Evolutionary conservation across 2,888 invertebrate genomes (phyloP).

Genomic region (Polydrusus tereticollis): DNA sequence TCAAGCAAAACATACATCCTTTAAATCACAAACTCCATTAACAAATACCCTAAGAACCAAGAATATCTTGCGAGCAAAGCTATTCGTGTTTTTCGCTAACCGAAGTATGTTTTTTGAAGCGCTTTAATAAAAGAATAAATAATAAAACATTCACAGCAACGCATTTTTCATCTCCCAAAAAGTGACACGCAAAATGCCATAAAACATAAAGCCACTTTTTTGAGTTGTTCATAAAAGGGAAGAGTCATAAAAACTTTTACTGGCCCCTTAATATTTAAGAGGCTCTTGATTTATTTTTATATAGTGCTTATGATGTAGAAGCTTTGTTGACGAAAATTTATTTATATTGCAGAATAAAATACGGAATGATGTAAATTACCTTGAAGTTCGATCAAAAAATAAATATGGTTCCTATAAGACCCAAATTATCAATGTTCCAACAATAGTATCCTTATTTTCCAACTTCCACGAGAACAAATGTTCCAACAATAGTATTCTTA

Average conservation of each 20-base stretch:
- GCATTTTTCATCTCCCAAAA: background rate
- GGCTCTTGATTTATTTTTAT: conserved; percentile 9
- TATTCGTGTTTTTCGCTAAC: too few species aligned
- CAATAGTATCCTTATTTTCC: too few species aligned
- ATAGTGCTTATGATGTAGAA: conserved; percentile 11
- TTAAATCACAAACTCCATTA: too few species aligned
- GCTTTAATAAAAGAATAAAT: conserved; percentile 1
- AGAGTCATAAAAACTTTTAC: conserved; percentile 6
- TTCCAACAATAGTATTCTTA: too few species aligned
- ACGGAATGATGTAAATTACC: background rate
- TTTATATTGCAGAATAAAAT: background rate
- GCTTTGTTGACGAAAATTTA: background rate
- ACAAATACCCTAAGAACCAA: too few species aligned
- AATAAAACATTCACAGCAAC: conserved; percentile 6
- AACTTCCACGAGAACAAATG: too few species aligned
- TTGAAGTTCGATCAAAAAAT: too few species aligned
- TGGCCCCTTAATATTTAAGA: conserved; percentile 9
- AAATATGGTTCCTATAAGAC: too few species aligned
- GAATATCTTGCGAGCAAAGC: too few species aligned
- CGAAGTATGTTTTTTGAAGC: background rate
- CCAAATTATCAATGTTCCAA: too few species aligned
- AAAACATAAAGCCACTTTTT: conserved; percentile 3
- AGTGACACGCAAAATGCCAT: conserved; percentile 6
- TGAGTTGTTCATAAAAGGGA: conserved; percentile 11
- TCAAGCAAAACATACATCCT: too few species aligned